Evolutionary conservation across 2,888 invertebrate genomes (phyloP), one percentile per base, ranked within the genome.

Genomic region (Torymus aiolomorphi): DNA sequence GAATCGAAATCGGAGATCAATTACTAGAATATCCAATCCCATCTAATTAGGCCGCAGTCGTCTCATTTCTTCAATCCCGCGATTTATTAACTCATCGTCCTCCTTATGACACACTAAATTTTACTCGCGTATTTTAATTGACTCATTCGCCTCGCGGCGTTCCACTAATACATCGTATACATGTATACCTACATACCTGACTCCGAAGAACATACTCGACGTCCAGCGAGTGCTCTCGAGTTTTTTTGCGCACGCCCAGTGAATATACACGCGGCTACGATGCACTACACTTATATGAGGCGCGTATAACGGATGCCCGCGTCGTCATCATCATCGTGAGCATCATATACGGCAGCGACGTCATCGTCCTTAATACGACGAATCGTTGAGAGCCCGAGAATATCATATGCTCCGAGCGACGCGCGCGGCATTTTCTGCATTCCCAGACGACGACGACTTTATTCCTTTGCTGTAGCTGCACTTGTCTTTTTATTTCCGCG

Each of bases 401-500:
- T 54, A 42, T 69, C 20, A 76, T 76, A 62, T 14, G 31, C n/a
- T 16, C 31, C 63, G 13, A 13, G 13, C 16, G 3, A 49, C 80
- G 49, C 11, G n/a, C n/a, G 16, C 72, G 42, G 78, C 83, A 85
- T 86, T 85, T 84, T 86, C 86, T 85, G 87, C 87, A 88, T 88
- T 88, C 87, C 84, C 88, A 88, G 87, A 87, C 87, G 85, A 78
- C 77, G 66, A 31, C 51, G 66, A 42, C 42, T 76, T 72, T 76
- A 76, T 67, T 62, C 49, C 18, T 16, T n/a, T 18, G 8, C 42
- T 42, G 42, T 42, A 31, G 31, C 31, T 31, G 5, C 3, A 10
- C 42, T 2, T 14, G 13, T 62, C 18, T 24, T 24, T 42, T 61
- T 14, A n/a, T 18, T 42, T 66, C n/a, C 52, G 2, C n/a, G 31